phyloP scores from a whole-genome alignment of 1,140 invertebrate genomes.

The Forficula auricularia region DNA sequence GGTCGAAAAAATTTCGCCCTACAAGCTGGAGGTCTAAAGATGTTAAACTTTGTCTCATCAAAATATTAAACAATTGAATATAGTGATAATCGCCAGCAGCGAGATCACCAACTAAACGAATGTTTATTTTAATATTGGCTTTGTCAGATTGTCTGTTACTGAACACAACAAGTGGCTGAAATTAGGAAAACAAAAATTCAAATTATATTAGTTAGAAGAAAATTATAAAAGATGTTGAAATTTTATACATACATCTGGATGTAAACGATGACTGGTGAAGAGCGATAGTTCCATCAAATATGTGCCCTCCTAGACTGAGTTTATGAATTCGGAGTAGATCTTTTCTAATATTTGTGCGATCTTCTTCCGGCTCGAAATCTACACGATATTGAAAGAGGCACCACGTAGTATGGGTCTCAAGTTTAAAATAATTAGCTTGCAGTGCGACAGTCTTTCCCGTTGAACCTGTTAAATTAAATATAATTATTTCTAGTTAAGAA shows the following conservation, averaged over 20 bases:
- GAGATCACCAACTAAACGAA: constrained; percentile 32
- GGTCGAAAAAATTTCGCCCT: constrained; percentile 63
- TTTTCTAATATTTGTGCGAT: constrained; percentile 40
- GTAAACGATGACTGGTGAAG: constrained; percentile 27
- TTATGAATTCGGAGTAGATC: constrained; percentile 36
- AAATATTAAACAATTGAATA: constrained; percentile 57
- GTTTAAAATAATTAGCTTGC: constrained; percentile 54
- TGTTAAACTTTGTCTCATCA: constrained; percentile 49
- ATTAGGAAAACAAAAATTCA: too few relatives aligned
- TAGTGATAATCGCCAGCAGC: constrained; percentile 35
- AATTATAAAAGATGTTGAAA: too few relatives aligned
- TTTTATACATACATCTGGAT: too few relatives aligned
- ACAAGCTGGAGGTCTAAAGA: constrained; percentile 46
- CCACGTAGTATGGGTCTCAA: constrained; percentile 50
- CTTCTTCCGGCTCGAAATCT: constrained; percentile 55
- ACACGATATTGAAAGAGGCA: constrained; percentile 66
- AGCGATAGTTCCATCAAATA: constrained; percentile 39
- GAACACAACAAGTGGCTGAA: constrained; percentile 29
- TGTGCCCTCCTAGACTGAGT: constrained; percentile 33
- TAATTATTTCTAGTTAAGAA: too few relatives aligned
- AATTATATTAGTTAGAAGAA: too few relatives aligned
- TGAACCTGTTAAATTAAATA: too few relatives aligned
- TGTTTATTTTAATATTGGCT: constrained; percentile 27
- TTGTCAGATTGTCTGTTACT: constrained; percentile 25
- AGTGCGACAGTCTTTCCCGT: constrained; percentile 32